A percentile compares a stretch with the other conserved stretches of the same genome.
Conservation (phyloP, 37 sponge, comb jelly and placozoan genomes). For the Mnemiopsis leidyi region DNA sequence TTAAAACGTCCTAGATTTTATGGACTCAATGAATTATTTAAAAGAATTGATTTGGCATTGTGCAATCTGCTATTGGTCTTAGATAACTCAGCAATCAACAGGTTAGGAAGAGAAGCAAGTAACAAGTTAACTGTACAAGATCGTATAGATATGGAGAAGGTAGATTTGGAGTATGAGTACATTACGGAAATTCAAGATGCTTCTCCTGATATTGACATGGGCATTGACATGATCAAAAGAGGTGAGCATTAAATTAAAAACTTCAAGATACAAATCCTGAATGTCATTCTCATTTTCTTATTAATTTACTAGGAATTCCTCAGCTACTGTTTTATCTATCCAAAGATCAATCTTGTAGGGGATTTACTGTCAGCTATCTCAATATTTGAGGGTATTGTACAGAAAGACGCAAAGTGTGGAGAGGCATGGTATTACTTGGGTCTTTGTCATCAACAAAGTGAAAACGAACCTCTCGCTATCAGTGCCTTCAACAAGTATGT, state of each 20-base stretch:
- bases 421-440: constrained; percentile 85
- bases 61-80: no score
- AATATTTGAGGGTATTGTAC: not conserved
- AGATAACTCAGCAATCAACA: not conserved
- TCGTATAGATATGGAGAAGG: not conserved
- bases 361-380: constrained; percentile 36
- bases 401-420: not conserved
- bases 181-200: not conserved
- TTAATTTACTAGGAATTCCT: no score
- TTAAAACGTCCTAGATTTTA: no score
- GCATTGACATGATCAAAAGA: constrained; percentile 14
- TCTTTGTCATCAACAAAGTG: constrained; percentile 87
- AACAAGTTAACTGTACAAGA: not conserved
- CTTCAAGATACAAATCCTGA: no score
- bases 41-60: no score
- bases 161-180: not conserved
- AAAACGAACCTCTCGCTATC: constrained; percentile 83
- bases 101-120: not conserved
- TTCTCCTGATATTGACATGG: not conserved
- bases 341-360: no score
- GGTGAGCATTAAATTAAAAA: no score
- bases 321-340: no score
- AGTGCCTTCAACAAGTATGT: constrained; percentile 85
- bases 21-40: no score
- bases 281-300: no score